Conservation (phyloP, 2,113 vertebrate genomes). For the Phyllostomus discolor region DNA sequence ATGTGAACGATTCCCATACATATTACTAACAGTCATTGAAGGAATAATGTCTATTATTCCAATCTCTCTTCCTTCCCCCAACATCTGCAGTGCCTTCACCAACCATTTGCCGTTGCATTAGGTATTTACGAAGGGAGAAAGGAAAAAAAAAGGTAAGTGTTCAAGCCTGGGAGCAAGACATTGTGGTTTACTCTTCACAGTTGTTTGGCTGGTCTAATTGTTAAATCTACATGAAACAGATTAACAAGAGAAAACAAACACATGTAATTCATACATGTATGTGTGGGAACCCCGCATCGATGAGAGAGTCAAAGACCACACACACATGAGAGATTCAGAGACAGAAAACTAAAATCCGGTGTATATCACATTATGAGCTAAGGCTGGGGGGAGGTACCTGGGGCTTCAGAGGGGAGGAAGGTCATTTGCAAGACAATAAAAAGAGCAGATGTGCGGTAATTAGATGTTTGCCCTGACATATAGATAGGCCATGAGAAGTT, state of each 20-base stretch:
- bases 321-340: not conserved
- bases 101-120: not conserved
- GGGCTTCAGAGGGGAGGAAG: not conserved
- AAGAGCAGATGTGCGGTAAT: not conserved
- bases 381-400: not conserved
- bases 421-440: not conserved
- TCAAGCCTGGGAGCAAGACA: not conserved
- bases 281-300: not conserved
- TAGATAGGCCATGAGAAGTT: not conserved
- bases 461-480: not conserved
- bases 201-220: too few relatives aligned
- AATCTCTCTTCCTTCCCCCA: rapidly evolving
- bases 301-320: not conserved
- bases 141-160: not conserved
- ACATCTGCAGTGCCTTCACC: not conserved
- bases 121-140: not conserved
- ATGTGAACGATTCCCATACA: not conserved
- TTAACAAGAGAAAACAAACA: not conserved
- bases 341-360: not conserved
- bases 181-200: not conserved
- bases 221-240: not conserved
- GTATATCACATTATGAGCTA: not conserved
- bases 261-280: not conserved
- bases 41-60: not conserved
- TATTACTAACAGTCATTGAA: not conserved